phyloP scores from a whole-genome alignment of 2,113 vertebrate species.

The Pangasianodon gigas region DNA sequence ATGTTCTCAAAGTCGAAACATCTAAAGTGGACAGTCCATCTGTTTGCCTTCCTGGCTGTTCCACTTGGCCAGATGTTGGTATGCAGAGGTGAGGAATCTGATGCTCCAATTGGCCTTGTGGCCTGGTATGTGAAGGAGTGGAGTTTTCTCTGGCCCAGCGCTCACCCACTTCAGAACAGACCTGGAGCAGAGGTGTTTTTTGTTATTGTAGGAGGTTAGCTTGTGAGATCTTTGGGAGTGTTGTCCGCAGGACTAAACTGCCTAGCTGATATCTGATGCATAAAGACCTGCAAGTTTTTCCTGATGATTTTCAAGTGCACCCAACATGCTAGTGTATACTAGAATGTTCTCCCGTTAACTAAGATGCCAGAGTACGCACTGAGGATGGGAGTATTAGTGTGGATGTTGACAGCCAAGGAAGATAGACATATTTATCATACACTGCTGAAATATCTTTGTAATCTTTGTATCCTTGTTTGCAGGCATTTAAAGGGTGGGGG shows the following conservation, averaged over 20 bases:
- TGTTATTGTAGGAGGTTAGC: slow-evolving; percentile 24
- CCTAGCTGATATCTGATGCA: slow-evolving; percentile 5
- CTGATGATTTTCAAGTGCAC: background rate
- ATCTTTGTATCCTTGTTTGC: slow-evolving; percentile 4
- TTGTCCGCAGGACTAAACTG: background rate
- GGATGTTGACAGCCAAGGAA: background rate
- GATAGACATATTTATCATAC: background rate
- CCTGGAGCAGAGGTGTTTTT: slow-evolving; percentile 3
- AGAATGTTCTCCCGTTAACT: background rate
- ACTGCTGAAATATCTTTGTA: slow-evolving; percentile 7
- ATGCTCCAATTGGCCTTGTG: slow-evolving; percentile 3
- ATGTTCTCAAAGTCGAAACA: slow-evolving; percentile 38
- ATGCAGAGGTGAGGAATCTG: slow-evolving; percentile 41
- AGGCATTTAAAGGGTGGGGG: background rate
- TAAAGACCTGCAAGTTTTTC: slow-evolving; percentile 2
- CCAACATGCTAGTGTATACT: background rate
- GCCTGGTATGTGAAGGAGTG: slow-evolving; percentile 51
- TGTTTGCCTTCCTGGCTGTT: slow-evolving; percentile 33
- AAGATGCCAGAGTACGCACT: slow-evolving; percentile 2
- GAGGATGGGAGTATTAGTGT: slow-evolving; percentile 6
- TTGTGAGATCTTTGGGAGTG: slow-evolving; percentile 30
- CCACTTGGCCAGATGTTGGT: slow-evolving; percentile 42
- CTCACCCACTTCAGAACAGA: slow-evolving; percentile 1
- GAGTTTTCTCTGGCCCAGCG: background rate
- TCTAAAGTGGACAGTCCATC: slow-evolving; percentile 44